phyloP scores from a whole-genome alignment of 2,888 invertebrate genomes.

The Aphodius granarius region DNA sequence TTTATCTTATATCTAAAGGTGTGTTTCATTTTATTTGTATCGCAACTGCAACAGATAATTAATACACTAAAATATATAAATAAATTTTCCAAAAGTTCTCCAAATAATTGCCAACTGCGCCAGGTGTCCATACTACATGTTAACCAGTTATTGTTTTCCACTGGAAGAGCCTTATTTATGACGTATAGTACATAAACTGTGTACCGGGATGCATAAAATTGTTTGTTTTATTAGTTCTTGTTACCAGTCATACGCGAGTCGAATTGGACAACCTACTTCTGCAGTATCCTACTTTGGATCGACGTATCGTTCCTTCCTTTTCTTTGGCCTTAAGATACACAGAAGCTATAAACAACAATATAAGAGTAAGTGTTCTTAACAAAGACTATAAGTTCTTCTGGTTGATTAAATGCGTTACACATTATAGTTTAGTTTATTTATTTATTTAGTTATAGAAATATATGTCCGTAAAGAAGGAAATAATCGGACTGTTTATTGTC shows the following conservation, averaged over 20 bases:
- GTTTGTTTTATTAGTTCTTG: not conserved
- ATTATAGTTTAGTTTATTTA: not conserved
- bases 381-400: not conserved
- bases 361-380: not conserved
- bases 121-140: not conserved
- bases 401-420: not conserved
- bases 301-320: not conserved
- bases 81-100: too few relatives aligned
- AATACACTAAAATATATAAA: too few relatives aligned
- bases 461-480: not conserved
- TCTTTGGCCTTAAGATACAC: not conserved
- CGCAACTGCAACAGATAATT: too few relatives aligned
- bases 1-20: too few relatives aligned
- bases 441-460: not conserved
- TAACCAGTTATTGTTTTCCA: not conserved
- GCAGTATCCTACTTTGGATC: not conserved
- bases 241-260: not conserved
- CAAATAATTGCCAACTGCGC: not conserved
- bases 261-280: not conserved
- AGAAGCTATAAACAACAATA: not conserved
- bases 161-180: not conserved
- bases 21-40: too few relatives aligned
- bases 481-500: not conserved
- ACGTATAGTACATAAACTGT: not conserved
- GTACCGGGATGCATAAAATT: not conserved